phyloP scores from a whole-genome alignment of 1,140 invertebrate species.

The Daktulosphaira vitifoliae region DNA sequence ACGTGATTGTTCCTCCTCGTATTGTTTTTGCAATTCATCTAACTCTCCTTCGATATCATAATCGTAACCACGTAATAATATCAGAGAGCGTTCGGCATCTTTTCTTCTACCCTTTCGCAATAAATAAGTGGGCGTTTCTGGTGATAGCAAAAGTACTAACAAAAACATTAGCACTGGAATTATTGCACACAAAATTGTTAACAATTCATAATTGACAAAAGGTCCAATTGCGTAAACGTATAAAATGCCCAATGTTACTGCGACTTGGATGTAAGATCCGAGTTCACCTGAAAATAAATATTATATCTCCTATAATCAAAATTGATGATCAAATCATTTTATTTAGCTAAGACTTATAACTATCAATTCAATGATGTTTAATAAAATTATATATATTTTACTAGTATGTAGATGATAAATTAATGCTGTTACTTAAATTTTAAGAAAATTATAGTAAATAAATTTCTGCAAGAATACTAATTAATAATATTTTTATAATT shows the following conservation, averaged over 20 bases:
- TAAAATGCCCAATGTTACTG: slow-evolving; percentile 71
- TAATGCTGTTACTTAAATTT: too few species aligned
- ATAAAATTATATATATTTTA: too few species aligned
- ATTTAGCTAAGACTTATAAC: too few species aligned
- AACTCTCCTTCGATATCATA: slow-evolving; percentile 69
- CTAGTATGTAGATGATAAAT: too few species aligned
- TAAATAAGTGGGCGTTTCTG: slow-evolving; percentile 45
- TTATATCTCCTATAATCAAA: too few species aligned
- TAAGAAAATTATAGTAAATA: too few species aligned
- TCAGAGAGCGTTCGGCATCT: slow-evolving; percentile 42
- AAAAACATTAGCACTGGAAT: slow-evolving; percentile 47
- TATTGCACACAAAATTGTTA: slow-evolving; percentile 37
- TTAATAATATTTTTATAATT: too few species aligned
- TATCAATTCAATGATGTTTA: too few species aligned
- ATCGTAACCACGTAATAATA: slow-evolving; percentile 50
- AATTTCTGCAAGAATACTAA: too few species aligned
- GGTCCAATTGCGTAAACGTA: slow-evolving; percentile 64
- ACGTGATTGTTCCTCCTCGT: slow-evolving; percentile 51
- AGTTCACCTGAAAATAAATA: slow-evolving; percentile 40
- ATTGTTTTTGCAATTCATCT: slow-evolving; percentile 52
- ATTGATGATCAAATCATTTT: too few species aligned
- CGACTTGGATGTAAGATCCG: slow-evolving; percentile 75
- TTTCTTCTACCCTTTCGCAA: slow-evolving; percentile 41
- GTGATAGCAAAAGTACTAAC: slow-evolving; percentile 46
- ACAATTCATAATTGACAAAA: slow-evolving; percentile 34